phyloP scores from a whole-genome alignment of 2,888 invertebrate species.

The Helleia helle region DNA sequence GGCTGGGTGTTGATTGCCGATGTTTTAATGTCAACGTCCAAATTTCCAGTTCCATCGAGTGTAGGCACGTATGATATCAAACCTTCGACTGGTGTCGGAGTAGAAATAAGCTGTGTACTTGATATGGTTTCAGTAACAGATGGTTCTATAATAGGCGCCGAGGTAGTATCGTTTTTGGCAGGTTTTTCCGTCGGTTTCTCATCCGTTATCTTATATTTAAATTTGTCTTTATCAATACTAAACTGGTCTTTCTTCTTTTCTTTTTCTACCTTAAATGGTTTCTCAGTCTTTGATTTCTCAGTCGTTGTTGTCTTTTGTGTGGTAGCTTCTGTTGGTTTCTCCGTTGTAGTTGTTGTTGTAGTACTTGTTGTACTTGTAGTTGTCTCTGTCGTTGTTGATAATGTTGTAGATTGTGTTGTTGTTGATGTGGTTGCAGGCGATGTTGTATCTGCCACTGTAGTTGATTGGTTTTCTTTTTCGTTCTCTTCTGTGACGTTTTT shows the following conservation, averaged over 20 bases:
- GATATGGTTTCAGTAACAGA: conserved; percentile 35
- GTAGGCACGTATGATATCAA: conserved; percentile 33
- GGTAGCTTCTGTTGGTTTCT: conserved; percentile 27
- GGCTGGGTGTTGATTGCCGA: conserved; percentile 51
- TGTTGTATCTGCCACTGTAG: conserved; percentile 33
- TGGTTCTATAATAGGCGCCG: conserved; percentile 43
- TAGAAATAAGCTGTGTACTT: conserved; percentile 23
- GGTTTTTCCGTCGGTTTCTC: conserved; percentile 30
- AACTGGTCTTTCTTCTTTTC: conserved; percentile 53
- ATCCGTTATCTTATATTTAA: conserved; percentile 31
- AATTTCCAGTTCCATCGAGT: conserved; percentile 23
- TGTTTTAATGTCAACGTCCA: conserved; percentile 32
- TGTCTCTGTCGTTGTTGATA: conserved; percentile 28
- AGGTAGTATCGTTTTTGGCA: conserved; percentile 34
- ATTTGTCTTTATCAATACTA: conserved; percentile 40
- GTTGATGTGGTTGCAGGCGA: conserved; percentile 27
- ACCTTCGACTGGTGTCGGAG: conserved; percentile 53
- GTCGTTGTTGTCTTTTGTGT: conserved; percentile 29
- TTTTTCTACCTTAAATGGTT: conserved; percentile 37
- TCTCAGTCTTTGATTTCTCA: conserved; percentile 33
- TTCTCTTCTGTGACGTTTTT: conserved; percentile 29
- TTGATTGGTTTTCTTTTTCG: conserved; percentile 34
- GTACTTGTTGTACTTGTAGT: conserved; percentile 20
- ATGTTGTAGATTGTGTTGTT: conserved; percentile 32
- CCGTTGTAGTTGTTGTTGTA: conserved; percentile 26